Evolutionary conservation across 2,888 invertebrate genomes (phyloP), one percentile per base, ranked within the genome.

Genomic region (Lymantria dispar): DNA sequence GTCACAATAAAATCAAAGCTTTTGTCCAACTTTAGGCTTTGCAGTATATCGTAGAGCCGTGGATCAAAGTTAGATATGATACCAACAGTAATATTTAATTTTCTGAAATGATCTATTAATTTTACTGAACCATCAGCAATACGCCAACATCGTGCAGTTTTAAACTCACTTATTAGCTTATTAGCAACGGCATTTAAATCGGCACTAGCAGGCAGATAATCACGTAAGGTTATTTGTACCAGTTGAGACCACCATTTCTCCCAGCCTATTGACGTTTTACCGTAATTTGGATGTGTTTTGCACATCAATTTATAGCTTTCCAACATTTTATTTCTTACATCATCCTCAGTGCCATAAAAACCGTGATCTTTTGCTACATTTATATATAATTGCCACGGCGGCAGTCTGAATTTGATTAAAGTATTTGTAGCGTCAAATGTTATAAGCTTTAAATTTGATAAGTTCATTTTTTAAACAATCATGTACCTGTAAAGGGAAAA

Each of bases 341-440:
- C 87, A 15, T 72, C 62, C 13, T 68, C 70, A 54, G 94, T 93
- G 46, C 93, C 93, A 41, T 84, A 73, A 33, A 95, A 91, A 0
- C 97, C 97, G 76, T 95, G 93, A 49, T 93, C 87, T 7, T 91
- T 88, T 5, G 95, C 97, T 50, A 95, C 92, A 57, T 93, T 90
- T 8, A 93, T 92, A 80, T 98, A 98, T 74, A 95, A 94, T 60
- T 94, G 92, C 64, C 95, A 95, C n/a, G 95, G 94, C 45, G 94
- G 90, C 10, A 92, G 85, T 45, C 93, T 92, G 70, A 96, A 95
- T 68, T 94, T 93, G 36, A 98, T 81, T 41, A 98, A 83, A 0
- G 98, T 98, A 64, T 96, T 96, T 11, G 97, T 98, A 48, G 96
- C 95, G 83, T 98, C 98, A 79, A 98, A 97, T 10, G 98, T 98